Conservation (phyloP, 2,888 invertebrate genomes). For the Cataglyphis rosenhaueri region DNA sequence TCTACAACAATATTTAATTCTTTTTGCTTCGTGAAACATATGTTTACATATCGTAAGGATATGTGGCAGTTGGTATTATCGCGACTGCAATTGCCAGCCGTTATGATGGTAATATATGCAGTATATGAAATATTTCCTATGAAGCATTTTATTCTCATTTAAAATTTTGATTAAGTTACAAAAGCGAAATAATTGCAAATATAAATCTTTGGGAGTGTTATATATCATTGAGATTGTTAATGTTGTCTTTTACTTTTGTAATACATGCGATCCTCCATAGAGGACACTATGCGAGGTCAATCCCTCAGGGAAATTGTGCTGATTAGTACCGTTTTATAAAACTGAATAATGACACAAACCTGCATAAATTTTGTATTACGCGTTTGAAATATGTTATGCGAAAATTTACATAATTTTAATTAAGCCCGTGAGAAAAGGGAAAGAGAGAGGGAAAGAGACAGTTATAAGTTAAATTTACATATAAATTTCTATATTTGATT, state of each 20-base stretch:
- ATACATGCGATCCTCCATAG: slow-evolving; percentile 20
- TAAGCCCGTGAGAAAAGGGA: background rate
- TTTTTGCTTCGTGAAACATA: background rate
- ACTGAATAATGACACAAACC: slow-evolving; percentile 7
- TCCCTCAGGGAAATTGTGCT: slow-evolving; percentile 1
- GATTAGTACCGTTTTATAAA: slow-evolving; percentile 16
- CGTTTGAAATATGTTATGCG: slow-evolving; percentile 1
- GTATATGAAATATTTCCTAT: background rate
- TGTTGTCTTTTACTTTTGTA: background rate
- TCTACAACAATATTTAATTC: background rate
- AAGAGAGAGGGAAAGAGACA: background rate
- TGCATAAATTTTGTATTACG: slow-evolving; percentile 24
- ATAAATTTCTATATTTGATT: slow-evolving; percentile 7
- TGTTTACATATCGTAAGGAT: background rate
- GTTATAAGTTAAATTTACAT: background rate
- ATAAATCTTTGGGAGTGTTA: background rate
- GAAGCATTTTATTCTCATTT: background rate
- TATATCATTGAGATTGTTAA: background rate
- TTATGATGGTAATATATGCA: slow-evolving; percentile 27
- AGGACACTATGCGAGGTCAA: slow-evolving; percentile 37
- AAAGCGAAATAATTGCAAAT: background rate
- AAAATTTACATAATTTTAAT: slow-evolving; percentile 33
- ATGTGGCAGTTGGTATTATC: slow-evolving; percentile 41
- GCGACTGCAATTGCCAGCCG: slow-evolving; percentile 43
- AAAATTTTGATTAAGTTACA: background rate